Percentiles rank a stretch among this genome's conserved stretches.
Conservation (phyloP, 2,797 vertebrate genomes). For the Argyrosomus regius region DNA sequence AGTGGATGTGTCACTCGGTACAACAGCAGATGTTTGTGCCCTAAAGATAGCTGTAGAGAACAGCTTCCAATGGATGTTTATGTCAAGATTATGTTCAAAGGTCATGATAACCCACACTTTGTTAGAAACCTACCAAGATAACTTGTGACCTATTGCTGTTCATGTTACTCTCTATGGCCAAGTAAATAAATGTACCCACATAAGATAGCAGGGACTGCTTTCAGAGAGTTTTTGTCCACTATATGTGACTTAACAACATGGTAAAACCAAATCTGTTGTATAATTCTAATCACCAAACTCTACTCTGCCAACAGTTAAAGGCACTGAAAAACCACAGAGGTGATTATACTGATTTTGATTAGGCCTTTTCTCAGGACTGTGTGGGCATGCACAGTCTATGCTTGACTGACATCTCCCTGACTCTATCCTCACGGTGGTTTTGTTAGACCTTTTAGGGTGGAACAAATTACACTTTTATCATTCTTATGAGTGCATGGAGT, state of each 20-base stretch:
- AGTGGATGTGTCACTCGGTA: neutral
- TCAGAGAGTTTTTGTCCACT: neutral
- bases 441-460: neutral
- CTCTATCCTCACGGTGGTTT: neutral
- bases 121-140: neutral
- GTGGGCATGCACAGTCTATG: neutral
- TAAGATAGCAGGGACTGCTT: neutral
- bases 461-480: neutral
- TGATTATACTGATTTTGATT: neutral
- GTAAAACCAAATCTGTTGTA: too few species aligned
- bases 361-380: neutral
- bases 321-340: neutral
- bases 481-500: neutral
- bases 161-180: neutral
- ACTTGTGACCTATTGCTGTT: neutral
- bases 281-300: too few species aligned
- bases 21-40: neutral
- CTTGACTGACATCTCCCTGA: neutral
- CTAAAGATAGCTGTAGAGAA: neutral
- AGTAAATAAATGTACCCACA: neutral
- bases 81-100: constrained; percentile 17
- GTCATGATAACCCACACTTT: neutral
- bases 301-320: too few species aligned
- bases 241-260: too few species aligned
- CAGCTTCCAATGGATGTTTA: neutral